Conservation (phyloP, 2,797 vertebrate species). For the Erpetoichthys calabaricus region DNA sequence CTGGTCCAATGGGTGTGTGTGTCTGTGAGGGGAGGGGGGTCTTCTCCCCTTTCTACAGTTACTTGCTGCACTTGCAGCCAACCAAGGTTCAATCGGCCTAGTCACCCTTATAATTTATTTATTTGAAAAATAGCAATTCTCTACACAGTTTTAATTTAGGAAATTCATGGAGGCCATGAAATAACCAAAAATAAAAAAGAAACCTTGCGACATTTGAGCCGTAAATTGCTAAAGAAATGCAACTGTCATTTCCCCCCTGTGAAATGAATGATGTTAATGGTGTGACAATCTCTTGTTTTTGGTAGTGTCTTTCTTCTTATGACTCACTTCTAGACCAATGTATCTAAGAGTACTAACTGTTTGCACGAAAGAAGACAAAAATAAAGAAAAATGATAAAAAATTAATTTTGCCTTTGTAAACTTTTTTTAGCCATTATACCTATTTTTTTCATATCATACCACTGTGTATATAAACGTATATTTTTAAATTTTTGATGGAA, state of each 20-base stretch:
- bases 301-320: conserved; percentile 31
- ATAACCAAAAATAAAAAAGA: no score
- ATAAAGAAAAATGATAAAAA: conserved; percentile 24
- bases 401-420: conserved; percentile 53
- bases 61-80: no score
- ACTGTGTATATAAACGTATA: conserved; percentile 27
- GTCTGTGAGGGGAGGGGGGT: no score
- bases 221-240: conserved; percentile 19
- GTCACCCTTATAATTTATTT: no score
- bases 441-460: conserved; percentile 40
- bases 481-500: conserved; percentile 9
- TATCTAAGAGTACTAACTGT: conserved; percentile 34
- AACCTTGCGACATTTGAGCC: conserved; percentile 25
- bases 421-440: conserved; percentile 49
- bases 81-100: no score
- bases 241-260: conserved; percentile 16
- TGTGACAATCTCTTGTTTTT: conserved; percentile 31
- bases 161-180: no score
- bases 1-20: no score
- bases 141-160: no score
- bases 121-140: no score
- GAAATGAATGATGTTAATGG: conserved; percentile 37
- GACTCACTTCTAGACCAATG: conserved; percentile 34
- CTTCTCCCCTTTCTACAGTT: no score
- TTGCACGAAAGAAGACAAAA: conserved; percentile 35